These are phyloP conservation scores for Ernsta delagoae DNA, from an alignment of 2,888 invertebrate species.

Conservation along the genomic window DNA sequence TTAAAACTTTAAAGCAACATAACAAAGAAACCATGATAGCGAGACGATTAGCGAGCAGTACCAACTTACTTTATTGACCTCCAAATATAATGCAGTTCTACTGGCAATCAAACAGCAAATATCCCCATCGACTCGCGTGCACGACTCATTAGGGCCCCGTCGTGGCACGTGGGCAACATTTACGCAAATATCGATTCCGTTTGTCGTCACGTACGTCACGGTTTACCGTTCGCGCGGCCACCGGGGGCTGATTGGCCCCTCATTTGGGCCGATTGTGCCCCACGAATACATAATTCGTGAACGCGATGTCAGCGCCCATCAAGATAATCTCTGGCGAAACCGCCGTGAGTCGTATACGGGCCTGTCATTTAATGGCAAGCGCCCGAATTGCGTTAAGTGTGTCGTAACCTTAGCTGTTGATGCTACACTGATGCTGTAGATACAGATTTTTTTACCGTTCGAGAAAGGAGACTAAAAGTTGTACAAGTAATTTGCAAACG, in stretches of 20 bases:
- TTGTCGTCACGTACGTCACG: conserved; percentile 67
- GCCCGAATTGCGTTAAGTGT: too few relatives aligned
- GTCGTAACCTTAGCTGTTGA: too few relatives aligned
- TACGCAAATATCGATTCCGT: conserved; percentile 63
- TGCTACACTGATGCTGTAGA: too few relatives aligned
- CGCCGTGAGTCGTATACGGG: too few relatives aligned
- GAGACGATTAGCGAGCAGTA: too few relatives aligned
- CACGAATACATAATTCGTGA: conserved; percentile 78
- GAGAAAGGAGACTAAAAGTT: too few relatives aligned
- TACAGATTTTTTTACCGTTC: too few relatives aligned
- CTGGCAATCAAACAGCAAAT: background rate
- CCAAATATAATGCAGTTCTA: background rate
- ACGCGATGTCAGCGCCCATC: conserved; percentile 61
- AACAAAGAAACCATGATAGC: too few relatives aligned
- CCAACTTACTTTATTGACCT: too few relatives aligned
- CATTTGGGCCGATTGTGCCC: conserved; percentile 79
- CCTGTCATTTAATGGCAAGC: too few relatives aligned
- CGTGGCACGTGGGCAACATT: conserved; percentile 34
- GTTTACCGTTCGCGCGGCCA: conserved; percentile 46
- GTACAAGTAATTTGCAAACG: too few relatives aligned
- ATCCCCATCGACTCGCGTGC: background rate
- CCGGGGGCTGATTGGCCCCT: conserved; percentile 76
- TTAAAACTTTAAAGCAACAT: too few relatives aligned
- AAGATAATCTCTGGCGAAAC: conserved; percentile 69
- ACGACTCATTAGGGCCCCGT: conserved; percentile 13